phyloP scores from a whole-genome alignment of 2,797 vertebrate species.

The Muscicapa comitata region DNA sequence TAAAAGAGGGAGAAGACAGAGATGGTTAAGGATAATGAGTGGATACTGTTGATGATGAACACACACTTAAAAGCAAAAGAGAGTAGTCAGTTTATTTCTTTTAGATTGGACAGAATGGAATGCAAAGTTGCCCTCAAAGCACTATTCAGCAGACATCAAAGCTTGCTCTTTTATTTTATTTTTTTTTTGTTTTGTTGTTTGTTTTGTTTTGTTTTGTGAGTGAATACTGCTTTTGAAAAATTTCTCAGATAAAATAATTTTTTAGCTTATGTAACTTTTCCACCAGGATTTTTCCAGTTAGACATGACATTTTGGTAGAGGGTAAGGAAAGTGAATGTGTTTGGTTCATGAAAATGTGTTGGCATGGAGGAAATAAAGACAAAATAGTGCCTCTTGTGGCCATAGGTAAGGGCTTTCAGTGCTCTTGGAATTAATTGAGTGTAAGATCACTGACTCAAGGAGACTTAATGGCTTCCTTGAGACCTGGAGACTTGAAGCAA shows the following conservation, averaged over 20 bases:
- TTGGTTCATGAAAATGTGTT: neutral
- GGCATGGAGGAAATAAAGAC: neutral
- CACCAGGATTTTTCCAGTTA: neutral
- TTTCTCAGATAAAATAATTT: neutral
- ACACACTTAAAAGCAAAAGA: neutral
- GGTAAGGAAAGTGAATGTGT: neutral
- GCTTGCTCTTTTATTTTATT: fast-evolving
- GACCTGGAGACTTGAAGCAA: neutral
- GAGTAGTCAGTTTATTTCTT: neutral
- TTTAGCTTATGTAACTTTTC: neutral
- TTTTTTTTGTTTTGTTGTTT: neutral
- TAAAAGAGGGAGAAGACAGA: neutral
- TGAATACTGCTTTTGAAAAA: neutral
- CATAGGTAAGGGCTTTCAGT: neutral
- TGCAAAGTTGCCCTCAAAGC: neutral
- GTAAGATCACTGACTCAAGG: neutral
- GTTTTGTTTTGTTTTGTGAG: neutral
- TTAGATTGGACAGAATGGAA: neutral
- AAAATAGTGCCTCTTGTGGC: neutral
- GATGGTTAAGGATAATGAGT: neutral
- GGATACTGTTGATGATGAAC: neutral
- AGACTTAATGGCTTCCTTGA: neutral
- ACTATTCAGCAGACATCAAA: neutral
- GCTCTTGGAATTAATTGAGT: neutral
- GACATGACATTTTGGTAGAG: neutral